These are phyloP conservation scores for Callyntrura sp. DNA, from an alignment of 2,888 invertebrate genomes.

Conservation along the genomic window DNA sequence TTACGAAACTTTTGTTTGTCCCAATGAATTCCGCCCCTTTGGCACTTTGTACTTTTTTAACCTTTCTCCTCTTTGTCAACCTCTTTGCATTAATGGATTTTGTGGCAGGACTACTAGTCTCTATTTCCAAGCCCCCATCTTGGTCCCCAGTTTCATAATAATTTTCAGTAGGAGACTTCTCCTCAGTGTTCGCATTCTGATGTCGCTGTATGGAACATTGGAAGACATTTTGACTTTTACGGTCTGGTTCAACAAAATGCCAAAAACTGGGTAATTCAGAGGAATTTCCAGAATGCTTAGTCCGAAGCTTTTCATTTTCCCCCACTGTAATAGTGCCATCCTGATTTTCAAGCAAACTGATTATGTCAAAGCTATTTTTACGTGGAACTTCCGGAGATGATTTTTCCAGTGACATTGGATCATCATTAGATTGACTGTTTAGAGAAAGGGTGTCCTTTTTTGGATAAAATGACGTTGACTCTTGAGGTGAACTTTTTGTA, in stretches of 20 bases:
- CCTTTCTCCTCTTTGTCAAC: conserved; percentile 26
- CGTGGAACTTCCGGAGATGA: conserved; percentile 10
- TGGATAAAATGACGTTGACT: neutral
- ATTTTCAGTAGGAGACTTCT: neutral
- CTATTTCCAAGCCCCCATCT: too few relatives aligned
- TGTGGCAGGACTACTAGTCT: too few relatives aligned
- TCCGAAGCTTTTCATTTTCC: neutral
- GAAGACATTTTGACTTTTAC: conserved; percentile 19
- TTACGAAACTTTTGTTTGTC: conserved; percentile 32
- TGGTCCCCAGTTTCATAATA: neutral
- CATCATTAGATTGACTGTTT: neutral
- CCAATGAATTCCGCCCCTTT: conserved; percentile 52
- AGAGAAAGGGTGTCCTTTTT: neutral
- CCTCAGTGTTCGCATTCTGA: neutral
- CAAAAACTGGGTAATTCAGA: conserved; percentile 59
- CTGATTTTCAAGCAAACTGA: conserved; percentile 54
- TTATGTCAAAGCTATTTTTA: conserved; percentile 62
- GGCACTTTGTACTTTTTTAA: conserved; percentile 67
- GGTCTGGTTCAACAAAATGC: conserved; percentile 62
- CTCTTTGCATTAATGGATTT: conserved; percentile 19
- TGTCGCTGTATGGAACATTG: neutral
- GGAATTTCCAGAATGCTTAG: conserved; percentile 13
- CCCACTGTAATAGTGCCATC: neutral
- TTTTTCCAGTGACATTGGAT: neutral
- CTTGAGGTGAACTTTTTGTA: conserved; percentile 43